Percentiles rank a stretch among this genome's conserved stretches.
Conservation (phyloP, 2,113 vertebrate species). For the Amblyornis subalaris region DNA sequence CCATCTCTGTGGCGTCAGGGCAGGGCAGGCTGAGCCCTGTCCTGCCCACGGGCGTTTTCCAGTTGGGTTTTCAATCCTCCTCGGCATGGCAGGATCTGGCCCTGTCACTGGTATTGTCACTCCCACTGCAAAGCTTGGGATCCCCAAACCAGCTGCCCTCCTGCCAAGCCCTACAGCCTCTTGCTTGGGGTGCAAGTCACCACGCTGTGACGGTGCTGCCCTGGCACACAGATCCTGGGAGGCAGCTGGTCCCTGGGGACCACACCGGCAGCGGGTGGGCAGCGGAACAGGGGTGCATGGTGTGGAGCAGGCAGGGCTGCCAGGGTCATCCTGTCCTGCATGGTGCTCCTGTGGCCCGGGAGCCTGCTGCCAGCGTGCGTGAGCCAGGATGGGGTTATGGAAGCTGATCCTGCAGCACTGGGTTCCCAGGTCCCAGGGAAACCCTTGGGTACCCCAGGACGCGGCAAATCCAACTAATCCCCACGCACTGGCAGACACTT, state of each 20-base stretch:
- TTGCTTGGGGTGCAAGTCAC: fast-evolving
- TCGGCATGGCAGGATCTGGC: neutral
- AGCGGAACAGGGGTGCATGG: fast-evolving
- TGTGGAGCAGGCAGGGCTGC: constrained; percentile 27
- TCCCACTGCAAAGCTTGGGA: neutral
- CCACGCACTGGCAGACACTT: neutral
- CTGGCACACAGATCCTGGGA: neutral
- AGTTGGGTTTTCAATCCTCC: neutral
- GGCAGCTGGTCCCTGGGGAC: neutral
- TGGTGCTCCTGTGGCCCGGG: neutral
- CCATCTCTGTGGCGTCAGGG: neutral
- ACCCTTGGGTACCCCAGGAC: fast-evolving
- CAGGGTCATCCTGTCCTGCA: neutral
- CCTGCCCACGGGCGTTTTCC: neutral
- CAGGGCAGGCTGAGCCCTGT: neutral
- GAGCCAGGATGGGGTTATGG: neutral
- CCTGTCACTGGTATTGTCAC: neutral
- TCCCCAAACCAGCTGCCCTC: neutral
- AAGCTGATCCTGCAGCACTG: neutral
- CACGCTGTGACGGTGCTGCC: fast-evolving
- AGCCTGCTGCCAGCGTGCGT: fast-evolving
- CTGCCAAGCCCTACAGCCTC: neutral
- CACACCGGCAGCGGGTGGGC: fast-evolving
- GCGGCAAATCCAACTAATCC: neutral
- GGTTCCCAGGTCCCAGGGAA: neutral